Percentiles rank a stretch among this genome's conserved stretches.
Conservation (phyloP, 2,113 vertebrate genomes). For the Motacilla tschutschensis region DNA sequence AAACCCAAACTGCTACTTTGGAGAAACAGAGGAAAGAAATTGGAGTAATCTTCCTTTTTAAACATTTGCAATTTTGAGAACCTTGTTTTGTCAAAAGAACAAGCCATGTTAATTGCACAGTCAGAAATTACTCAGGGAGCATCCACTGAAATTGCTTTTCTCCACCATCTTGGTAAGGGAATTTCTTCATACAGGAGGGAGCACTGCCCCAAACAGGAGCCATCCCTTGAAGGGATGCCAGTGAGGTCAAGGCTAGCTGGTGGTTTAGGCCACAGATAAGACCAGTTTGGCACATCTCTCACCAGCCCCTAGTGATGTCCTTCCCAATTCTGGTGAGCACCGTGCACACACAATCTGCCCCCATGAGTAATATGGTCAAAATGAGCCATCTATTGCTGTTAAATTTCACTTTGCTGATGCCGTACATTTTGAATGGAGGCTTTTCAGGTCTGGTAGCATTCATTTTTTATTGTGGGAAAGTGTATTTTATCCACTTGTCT, state of each 20-base stretch:
- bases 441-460: not conserved
- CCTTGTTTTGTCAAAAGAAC: not conserved
- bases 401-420: not conserved
- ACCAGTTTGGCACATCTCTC: accelerated
- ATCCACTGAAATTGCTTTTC: not conserved
- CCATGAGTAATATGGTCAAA: not conserved
- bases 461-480: not conserved
- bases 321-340: not conserved
- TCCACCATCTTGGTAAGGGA: not conserved
- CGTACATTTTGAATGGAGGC: not conserved
- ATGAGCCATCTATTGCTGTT: not conserved
- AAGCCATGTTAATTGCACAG: not conserved
- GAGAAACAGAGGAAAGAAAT: not conserved
- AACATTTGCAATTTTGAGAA: not conserved
- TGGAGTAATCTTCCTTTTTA: not conserved
- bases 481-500: not conserved
- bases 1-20: not conserved
- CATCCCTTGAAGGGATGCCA: accelerated
- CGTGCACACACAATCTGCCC: not conserved
- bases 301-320: not conserved
- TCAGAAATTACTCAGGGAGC: not conserved
- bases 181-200: not conserved
- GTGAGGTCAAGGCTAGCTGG: not conserved
- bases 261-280: not conserved
- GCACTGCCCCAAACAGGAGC: not conserved